Evolutionary conservation across 92 coral and sea anemone species (phyloP), one percentile per base, ranked within the genome.

Genomic region (Heteractis magnifica): DNA sequence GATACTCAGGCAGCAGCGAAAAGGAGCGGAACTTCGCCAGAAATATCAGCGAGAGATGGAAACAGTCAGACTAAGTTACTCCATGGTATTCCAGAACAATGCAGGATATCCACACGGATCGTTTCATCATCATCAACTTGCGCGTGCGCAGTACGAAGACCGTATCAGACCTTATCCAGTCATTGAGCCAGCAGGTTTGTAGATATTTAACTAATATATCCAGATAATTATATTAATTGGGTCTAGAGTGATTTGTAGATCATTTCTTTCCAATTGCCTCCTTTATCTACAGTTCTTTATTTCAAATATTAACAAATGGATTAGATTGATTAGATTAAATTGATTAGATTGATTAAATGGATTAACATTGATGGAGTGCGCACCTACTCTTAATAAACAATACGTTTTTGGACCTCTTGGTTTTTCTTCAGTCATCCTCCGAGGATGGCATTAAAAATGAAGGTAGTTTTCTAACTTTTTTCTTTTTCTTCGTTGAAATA

Each of bases 1-100:
- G 49, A 90, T 96, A 50, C 93, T 96, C 21, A 82, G 99, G 59
- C 99, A 96, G 70, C 99, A 96, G 80, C 89, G 99, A 11, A 96
- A 96, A 80, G 97, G 99, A n/a, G 95, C 90, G 8, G 98, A 95
- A 76, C 77, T 92, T 60, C 81, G 94, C 72, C 92, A 91, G 44
- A 91, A 89, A 77, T 92, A 89, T 78, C 95, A 94, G 55, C 81
- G 98, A 55, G 98, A 90, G 75, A 81, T 94, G 75, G 98, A 92
- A 75, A 93, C 85, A 75, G 97, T 90, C 55, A 71, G 94, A 20
- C 80, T 92, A 41, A 93, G 95, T 51, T 93, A 93, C 74, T 93
- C 98, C 68, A 93, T 93, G 98, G 98, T 92, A 55, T 91, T 89
- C 58, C 95, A 91, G 71, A 84, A 91, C 26, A 83, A 81, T 74